Conservation (phyloP, 2,888 invertebrate species). For the Nomada hirtipes region DNA sequence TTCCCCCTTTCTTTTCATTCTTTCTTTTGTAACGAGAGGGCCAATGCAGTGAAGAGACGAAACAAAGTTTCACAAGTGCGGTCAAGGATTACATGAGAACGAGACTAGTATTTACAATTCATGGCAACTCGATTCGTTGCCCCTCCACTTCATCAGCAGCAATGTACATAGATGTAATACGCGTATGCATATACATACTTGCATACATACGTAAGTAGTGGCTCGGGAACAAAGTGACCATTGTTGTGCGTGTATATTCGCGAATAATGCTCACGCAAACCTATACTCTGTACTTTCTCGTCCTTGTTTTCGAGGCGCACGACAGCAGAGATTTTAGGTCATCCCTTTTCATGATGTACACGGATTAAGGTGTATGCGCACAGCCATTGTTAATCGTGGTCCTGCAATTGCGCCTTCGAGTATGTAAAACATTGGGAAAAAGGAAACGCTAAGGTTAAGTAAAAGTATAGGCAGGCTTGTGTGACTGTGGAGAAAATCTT, state of each 20-base stretch:
- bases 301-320: slow-evolving; percentile 19
- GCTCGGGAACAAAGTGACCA: slow-evolving; percentile 64
- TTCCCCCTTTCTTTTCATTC: neutral
- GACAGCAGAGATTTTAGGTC: neutral
- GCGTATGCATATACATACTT: slow-evolving; percentile 6
- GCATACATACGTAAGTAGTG: slow-evolving; percentile 49
- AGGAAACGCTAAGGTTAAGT: too few relatives aligned
- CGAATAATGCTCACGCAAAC: slow-evolving; percentile 13
- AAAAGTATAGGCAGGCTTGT: too few relatives aligned
- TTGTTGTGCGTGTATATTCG: slow-evolving; percentile 54
- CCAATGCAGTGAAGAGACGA: neutral
- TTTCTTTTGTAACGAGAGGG: neutral
- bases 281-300: slow-evolving; percentile 11
- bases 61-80: slow-evolving; percentile 32
- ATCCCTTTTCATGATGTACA: neutral
- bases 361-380: neutral
- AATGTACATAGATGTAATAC: slow-evolving; percentile 9
- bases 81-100: slow-evolving; percentile 60
- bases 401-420: too few relatives aligned
- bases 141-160: neutral
- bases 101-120: slow-evolving; percentile 50
- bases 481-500: too few relatives aligned
- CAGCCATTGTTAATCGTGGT: too few relatives aligned
- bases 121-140: slow-evolving; percentile 37
- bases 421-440: too few relatives aligned